A percentile compares a stretch with the other conserved stretches of the same genome.
Conservation (phyloP, 2,797 vertebrate genomes). For the Nannoperca obscura region DNA sequence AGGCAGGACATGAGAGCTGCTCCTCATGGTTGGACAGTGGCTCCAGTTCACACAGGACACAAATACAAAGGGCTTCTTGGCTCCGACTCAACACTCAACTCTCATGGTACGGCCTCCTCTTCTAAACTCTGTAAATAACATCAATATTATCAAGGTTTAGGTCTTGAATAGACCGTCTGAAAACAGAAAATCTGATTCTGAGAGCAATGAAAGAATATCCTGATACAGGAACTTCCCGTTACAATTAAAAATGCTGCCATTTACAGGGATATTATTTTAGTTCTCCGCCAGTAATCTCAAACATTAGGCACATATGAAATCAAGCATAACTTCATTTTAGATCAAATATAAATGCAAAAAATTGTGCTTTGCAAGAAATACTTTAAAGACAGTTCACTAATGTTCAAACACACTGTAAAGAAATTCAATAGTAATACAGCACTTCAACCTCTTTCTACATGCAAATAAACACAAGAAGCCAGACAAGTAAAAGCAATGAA, state of each 20-base stretch:
- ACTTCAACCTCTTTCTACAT: background rate
- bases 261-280: background rate
- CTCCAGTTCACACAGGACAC: slow-evolving; percentile 61
- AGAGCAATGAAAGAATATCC: background rate
- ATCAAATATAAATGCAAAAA: background rate
- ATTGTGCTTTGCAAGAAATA: background rate
- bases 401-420: background rate
- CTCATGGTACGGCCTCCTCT: slow-evolving; percentile 74
- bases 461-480: background rate
- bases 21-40: slow-evolving; percentile 87
- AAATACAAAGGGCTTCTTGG: slow-evolving; percentile 69
- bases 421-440: background rate
- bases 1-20: slow-evolving; percentile 81
- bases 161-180: background rate
- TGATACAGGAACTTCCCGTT: background rate
- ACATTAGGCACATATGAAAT: background rate
- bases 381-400: background rate
- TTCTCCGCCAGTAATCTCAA: background rate
- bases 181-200: background rate
- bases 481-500: background rate
- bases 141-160: slow-evolving; percentile 13
- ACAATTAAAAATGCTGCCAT: too few relatives aligned
- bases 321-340: background rate
- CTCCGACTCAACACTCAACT: slow-evolving; percentile 69
- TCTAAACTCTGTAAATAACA: slow-evolving; percentile 59